Evolutionary conservation across 64 coral and sea anemone genomes (phyloP), one percentile per base, ranked within the genome.

Genomic region (Montipora sp.): DNA sequence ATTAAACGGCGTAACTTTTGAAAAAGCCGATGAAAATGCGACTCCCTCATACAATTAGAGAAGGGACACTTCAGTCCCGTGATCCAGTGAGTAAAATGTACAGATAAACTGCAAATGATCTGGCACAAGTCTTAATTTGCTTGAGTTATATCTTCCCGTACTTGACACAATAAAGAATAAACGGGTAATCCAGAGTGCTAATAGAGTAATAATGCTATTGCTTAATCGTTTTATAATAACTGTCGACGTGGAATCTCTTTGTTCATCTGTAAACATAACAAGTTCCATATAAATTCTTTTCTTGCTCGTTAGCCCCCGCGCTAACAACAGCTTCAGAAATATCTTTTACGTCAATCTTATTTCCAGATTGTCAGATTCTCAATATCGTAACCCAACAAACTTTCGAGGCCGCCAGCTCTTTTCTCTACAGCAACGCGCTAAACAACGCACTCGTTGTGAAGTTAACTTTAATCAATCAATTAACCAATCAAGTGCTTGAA

Each of bases 181-280:
- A 85, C 82, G 82, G 45, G 71, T 85, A 71, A 85, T 85, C 71
- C 65, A 4, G 61, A 68, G 44, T 49, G 65, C 65, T 85, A 85
- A 85, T 85, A 72, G 82, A 71, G 63, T 70, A 48, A 85, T 85
- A 85, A 85, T 85, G 82, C 19, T 48, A 43, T 45, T n/a, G 82
- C 65, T 72, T 85, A 85, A 85, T 85, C 71, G 82, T 85, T 85
- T 47, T 71, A 85, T 70, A 85, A 85, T 85, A 85, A 85, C 82
- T 85, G 71, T 85, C 82, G 82, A 44, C 82, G 65, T 85, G 82
- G 68, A 36, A 85, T 71, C 65, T 85, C 65, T 71, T 85, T 85
- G 82, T 85, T 43, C 82, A 72, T 48, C 8, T 13, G 27, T 85
- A 85, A 85, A 85, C 82, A 85, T 51, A 68, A 23, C 46, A 72